Conservation (phyloP, 2,113 vertebrate genomes). For the Agapornis roseicollis region DNA sequence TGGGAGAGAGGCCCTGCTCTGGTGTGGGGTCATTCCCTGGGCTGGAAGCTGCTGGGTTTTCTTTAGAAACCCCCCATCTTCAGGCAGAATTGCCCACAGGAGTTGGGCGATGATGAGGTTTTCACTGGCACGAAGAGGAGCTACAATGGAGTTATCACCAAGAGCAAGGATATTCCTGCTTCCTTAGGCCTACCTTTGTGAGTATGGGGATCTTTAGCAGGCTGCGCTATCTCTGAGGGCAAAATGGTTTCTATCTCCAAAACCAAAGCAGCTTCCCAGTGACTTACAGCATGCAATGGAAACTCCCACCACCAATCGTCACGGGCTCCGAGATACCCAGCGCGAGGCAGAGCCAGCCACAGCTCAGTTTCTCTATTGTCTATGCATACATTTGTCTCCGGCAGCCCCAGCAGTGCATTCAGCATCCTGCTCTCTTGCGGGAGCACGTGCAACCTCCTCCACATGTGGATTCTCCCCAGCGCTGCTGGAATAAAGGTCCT, state of each 20-base stretch:
- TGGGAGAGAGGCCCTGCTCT: background rate
- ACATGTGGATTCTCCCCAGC: rapidly evolving
- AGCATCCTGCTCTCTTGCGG: background rate
- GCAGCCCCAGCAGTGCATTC: background rate
- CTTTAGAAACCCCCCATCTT: background rate
- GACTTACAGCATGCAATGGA: background rate
- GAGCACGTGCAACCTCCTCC: background rate
- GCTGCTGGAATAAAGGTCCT: background rate
- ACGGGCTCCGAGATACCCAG: background rate
- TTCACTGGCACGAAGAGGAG: background rate
- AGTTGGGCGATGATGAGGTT: background rate
- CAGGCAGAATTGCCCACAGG: background rate
- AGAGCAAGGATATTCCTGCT: background rate
- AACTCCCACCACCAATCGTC: background rate
- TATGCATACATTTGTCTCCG: background rate
- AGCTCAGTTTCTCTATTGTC: background rate
- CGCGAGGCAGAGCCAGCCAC: background rate
- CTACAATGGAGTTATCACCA: background rate
- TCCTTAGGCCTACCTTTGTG: background rate
- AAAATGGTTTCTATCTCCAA: background rate
- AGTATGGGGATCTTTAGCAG: background rate
- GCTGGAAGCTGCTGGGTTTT: background rate
- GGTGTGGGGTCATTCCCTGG: background rate
- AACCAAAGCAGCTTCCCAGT: background rate
- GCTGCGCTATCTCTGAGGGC: background rate